phyloP scores from a whole-genome alignment of 2,888 invertebrate genomes.

The Marronus borbonicus region DNA sequence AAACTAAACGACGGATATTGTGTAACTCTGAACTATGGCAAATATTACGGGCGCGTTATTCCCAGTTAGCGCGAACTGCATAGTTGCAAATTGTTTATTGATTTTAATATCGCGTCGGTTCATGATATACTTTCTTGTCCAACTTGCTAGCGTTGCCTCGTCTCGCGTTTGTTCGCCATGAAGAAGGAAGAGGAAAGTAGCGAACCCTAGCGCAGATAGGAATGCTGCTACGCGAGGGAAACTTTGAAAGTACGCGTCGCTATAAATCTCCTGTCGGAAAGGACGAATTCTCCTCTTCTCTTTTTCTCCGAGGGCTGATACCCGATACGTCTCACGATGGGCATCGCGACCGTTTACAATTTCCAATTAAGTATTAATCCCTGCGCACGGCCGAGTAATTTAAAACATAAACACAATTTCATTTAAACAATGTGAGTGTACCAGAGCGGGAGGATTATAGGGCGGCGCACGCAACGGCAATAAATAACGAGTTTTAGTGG shows the following conservation, averaged over 20 bases:
- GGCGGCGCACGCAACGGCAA: constrained; percentile 24
- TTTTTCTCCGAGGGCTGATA: not conserved
- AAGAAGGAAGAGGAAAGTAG: not conserved
- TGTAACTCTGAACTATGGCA: constrained; percentile 1
- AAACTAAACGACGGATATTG: not conserved
- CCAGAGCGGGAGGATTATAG: constrained; percentile 5
- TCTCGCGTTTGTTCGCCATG: too few species aligned
- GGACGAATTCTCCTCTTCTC: constrained; percentile 5
- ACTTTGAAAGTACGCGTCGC: constrained; percentile 20
- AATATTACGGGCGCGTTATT: constrained; percentile 1
- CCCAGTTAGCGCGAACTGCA: not conserved
- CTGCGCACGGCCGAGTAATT: constrained; percentile 15
- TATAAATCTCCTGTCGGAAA: constrained; percentile 20
- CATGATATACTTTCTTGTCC: constrained; percentile 4
- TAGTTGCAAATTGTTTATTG: constrained; percentile 17
- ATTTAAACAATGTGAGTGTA: constrained; percentile 21
- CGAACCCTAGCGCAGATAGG: not conserved
- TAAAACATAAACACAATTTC: constrained; percentile 45
- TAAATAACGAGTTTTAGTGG: constrained; percentile 12
- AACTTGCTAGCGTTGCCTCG: not conserved
- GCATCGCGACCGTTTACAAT: constrained; percentile 18
- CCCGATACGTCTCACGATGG: constrained; percentile 31
- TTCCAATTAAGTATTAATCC: constrained; percentile 46
- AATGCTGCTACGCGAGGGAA: not conserved
- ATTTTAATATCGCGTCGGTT: constrained; percentile 14